phyloP scores from a whole-genome alignment of 1,140 invertebrate genomes.

The Sinella curviseta region DNA sequence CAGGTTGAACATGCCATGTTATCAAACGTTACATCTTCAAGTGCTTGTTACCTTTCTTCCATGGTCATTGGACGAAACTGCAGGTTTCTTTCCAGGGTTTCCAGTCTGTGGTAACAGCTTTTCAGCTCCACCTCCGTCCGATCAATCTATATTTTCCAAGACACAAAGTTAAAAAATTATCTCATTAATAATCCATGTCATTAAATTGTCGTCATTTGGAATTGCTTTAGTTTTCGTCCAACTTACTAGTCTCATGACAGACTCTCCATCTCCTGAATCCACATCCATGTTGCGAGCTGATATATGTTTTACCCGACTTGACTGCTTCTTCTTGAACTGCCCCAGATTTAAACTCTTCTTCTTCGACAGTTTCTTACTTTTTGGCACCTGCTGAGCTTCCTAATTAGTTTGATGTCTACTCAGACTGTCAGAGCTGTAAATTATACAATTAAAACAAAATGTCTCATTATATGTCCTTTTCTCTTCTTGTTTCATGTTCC shows the following conservation, averaged over 20 bases:
- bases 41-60: constrained; percentile 41
- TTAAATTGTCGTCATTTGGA: not conserved
- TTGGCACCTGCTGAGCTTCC: not conserved
- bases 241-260: constrained; percentile 34
- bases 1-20: not conserved
- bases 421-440: not conserved
- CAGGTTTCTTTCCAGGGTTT: constrained; percentile 35
- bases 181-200: constrained; percentile 4
- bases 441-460: not conserved
- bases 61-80: constrained; percentile 36
- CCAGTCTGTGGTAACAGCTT: constrained; percentile 31
- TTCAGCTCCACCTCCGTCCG: constrained; percentile 35
- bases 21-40: too few relatives aligned
- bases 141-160: constrained; percentile 40
- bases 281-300: not conserved
- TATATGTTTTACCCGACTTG: not conserved
- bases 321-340: not conserved
- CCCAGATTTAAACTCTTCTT: not conserved
- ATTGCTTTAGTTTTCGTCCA: not conserved
- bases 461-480: not conserved
- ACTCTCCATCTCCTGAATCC: not conserved
- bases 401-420: not conserved
- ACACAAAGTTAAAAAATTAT: constrained; percentile 22
- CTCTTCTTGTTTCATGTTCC: not conserved
- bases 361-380: not conserved